These are phyloP conservation scores for Megatriorchis doriae DNA, from an alignment of 2,113 vertebrate species.

Conservation along the genomic window DNA sequence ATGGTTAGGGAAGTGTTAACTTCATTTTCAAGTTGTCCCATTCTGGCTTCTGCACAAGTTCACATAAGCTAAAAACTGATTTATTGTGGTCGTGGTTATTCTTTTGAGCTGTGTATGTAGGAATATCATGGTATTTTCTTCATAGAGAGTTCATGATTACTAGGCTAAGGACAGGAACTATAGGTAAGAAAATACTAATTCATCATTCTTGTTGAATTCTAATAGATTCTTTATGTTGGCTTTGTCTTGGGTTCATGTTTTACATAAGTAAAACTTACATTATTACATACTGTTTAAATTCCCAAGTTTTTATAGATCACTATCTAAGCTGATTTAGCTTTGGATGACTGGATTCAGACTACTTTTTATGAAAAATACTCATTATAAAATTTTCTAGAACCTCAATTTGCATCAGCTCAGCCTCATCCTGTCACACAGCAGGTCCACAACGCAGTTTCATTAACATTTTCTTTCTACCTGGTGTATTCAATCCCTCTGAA, in stretches of 20 bases:
- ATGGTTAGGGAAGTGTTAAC: background rate
- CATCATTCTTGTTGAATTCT: background rate
- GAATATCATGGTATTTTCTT: background rate
- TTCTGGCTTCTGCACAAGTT: background rate
- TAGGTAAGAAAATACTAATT: background rate
- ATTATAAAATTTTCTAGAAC: background rate
- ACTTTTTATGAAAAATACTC: background rate
- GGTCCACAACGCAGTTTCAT: background rate
- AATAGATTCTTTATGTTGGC: background rate
- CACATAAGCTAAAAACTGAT: background rate
- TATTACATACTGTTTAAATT: background rate
- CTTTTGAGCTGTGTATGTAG: background rate
- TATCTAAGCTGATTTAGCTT: background rate
- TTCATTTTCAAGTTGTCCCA: background rate
- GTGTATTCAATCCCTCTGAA: background rate
- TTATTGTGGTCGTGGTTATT: background rate
- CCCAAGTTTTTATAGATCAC: background rate
- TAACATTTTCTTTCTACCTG: background rate
- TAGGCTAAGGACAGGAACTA: background rate
- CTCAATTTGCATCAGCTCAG: background rate
- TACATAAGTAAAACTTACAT: background rate
- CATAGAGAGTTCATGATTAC: background rate
- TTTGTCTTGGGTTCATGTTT: background rate
- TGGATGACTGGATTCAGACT: background rate
- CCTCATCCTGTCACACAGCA: background rate